These are phyloP conservation scores for Diabrotica balteata DNA, from an alignment of 2,888 invertebrate genomes.

Conservation along the genomic window DNA sequence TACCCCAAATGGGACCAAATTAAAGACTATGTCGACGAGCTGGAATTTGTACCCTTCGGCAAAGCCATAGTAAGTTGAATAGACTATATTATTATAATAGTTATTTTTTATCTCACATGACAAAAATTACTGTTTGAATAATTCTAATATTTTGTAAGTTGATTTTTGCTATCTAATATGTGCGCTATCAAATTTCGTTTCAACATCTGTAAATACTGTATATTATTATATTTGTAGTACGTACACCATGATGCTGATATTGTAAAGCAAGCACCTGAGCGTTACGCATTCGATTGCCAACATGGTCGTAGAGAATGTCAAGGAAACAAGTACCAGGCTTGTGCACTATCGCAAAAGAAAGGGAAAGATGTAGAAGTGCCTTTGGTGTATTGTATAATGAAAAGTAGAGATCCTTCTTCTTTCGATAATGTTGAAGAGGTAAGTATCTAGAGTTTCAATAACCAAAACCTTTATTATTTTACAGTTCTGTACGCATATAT, in stretches of 20 bases:
- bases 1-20: conserved; percentile 55
- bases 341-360: conserved; percentile 58
- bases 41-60: conserved; percentile 47
- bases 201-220: no score
- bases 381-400: conserved; percentile 60
- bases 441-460: conserved; percentile 24
- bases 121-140: no score
- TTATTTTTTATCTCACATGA: neutral
- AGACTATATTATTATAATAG: no score
- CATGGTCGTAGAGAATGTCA: conserved; percentile 63
- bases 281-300: conserved; percentile 60
- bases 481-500: no score
- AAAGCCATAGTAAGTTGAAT: conserved; percentile 45
- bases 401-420: conserved; percentile 39
- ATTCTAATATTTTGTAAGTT: no score
- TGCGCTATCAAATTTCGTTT: no score
- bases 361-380: conserved; percentile 43
- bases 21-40: conserved; percentile 36
- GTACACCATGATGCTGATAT: no score
- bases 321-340: conserved; percentile 64
- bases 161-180: no score
- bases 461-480: neutral
- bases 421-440: conserved; percentile 39
- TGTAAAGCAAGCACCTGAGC: no score
- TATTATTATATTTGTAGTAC: no score